phyloP scores from a whole-genome alignment of 2,113 vertebrate genomes.

The Stercorarius parasiticus region DNA sequence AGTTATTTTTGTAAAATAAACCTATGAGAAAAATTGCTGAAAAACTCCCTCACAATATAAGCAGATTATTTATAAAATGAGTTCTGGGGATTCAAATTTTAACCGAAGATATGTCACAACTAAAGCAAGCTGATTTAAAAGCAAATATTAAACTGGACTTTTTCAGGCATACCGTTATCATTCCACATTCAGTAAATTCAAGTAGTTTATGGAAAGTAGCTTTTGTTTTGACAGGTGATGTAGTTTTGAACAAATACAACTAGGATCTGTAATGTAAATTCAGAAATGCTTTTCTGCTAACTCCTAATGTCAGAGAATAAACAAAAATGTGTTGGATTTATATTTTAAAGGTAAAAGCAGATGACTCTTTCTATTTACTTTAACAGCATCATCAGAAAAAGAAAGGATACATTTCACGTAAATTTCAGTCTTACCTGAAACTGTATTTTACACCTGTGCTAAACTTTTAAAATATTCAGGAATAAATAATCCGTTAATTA shows the following conservation, averaged over 20 bases:
- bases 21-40: not conserved
- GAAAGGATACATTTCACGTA: not conserved
- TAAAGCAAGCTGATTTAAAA: not conserved
- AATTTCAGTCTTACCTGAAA: not conserved
- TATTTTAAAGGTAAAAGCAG: not conserved
- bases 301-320: not conserved
- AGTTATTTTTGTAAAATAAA: not conserved
- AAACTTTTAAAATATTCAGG: not conserved
- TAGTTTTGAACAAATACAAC: not conserved
- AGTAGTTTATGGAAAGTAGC: not conserved
- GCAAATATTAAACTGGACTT: not conserved
- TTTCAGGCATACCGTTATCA: not conserved
- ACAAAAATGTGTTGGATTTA: not conserved
- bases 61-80: not conserved
- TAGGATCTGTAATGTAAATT: not conserved
- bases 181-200: not conserved
- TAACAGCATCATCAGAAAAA: not conserved
- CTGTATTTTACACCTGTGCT: not conserved
- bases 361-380: not conserved
- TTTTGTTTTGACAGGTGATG: not conserved
- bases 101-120: not conserved
- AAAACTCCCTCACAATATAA: not conserved
- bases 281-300: not conserved
- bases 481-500: not conserved
- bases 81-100: not conserved